Evolutionary conservation across 2,888 invertebrate genomes (phyloP).

Genomic region (Leptarthrus brevirostris): DNA sequence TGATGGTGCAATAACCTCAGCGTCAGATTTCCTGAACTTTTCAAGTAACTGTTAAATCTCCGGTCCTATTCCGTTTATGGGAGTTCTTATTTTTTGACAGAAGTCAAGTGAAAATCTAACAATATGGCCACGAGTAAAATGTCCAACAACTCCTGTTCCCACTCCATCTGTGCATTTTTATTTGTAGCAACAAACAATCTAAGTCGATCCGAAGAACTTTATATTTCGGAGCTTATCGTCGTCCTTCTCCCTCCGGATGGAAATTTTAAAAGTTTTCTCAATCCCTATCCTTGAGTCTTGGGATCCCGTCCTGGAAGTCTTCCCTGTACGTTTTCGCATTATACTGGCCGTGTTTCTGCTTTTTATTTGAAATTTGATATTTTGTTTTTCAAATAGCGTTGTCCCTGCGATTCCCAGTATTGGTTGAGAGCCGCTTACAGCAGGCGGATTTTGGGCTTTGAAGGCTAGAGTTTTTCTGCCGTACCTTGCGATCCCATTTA

Average conservation of each 20-base stretch:
- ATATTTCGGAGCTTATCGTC: slow-evolving; percentile 20
- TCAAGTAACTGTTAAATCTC: neutral
- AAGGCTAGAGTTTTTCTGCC: too few species aligned
- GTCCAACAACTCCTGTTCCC: slow-evolving; percentile 1
- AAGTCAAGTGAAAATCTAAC: slow-evolving; percentile 10
- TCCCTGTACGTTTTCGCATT: too few species aligned
- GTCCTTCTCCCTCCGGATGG: neutral
- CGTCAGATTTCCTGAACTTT: neutral
- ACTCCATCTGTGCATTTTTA: too few species aligned
- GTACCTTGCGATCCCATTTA: too few species aligned
- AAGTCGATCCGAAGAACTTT: neutral
- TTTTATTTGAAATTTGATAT: slow-evolving; percentile 18
- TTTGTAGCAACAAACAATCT: too few species aligned
- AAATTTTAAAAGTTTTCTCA: slow-evolving; percentile 16
- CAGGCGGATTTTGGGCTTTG: neutral
- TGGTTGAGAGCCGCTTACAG: neutral
- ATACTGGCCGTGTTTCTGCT: neutral
- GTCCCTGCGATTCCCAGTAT: neutral
- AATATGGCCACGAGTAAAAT: slow-evolving; percentile 19
- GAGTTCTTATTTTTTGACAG: neutral
- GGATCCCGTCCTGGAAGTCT: too few species aligned
- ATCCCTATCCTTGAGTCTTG: neutral
- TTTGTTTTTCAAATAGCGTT: neutral
- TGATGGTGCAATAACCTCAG: slow-evolving; percentile 24
- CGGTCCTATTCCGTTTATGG: neutral